phyloP scores from a whole-genome alignment of 2,113 vertebrate species.

The Beaufortia kweichowensis region DNA sequence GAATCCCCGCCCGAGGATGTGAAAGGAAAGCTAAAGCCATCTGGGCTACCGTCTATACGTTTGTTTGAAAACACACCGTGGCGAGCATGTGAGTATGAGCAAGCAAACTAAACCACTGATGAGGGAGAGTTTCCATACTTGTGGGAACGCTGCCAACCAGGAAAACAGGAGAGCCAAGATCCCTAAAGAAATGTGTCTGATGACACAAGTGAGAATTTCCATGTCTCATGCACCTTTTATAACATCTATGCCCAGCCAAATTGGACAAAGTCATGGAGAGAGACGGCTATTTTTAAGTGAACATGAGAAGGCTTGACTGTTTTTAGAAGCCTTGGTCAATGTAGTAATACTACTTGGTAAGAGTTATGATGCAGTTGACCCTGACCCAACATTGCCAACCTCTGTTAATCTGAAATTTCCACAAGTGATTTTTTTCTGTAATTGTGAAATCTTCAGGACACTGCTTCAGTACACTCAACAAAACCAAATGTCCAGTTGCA shows the following conservation, averaged over 20 bases:
- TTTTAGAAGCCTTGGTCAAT: constrained; percentile 10
- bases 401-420: constrained; percentile 9
- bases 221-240: constrained; percentile 37
- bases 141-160: constrained; percentile 9
- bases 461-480: neutral
- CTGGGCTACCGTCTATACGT: neutral
- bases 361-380: neutral
- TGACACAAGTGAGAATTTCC: constrained; percentile 37
- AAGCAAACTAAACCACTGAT: constrained; percentile 13
- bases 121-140: constrained; percentile 42
- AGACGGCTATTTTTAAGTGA: constrained; percentile 64
- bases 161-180: constrained; percentile 4
- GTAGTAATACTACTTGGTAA: constrained; percentile 11
- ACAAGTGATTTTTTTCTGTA: neutral
- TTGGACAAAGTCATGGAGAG: constrained; percentile 26
- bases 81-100: constrained; percentile 19
- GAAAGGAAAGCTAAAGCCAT: constrained; percentile 25
- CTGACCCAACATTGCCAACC: neutral
- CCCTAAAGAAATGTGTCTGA: constrained; percentile 12
- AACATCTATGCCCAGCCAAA: constrained; percentile 39
- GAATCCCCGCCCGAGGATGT: neutral
- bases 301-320: constrained; percentile 60
- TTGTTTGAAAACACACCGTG: constrained; percentile 12
- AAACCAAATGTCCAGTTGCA: too few species aligned
- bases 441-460: neutral